Base-by-base conservation (phyloP, 2,113 vertebrate species). In the Pipra filicauda region DNA sequence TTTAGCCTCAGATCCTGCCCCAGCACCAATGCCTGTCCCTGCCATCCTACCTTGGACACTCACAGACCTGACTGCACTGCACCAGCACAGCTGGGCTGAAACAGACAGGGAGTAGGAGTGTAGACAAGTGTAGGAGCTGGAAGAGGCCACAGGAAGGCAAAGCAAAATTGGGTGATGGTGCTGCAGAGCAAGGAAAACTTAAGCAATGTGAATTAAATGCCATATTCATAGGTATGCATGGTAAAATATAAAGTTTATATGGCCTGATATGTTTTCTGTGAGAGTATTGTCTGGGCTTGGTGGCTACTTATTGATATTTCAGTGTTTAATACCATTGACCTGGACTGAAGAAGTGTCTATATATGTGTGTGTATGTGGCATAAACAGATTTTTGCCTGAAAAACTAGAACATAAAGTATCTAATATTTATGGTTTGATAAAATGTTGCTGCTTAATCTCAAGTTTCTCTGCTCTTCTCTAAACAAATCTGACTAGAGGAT, bases 21-120 rank as follows among this genome's bases (percentile, higher is more conserved):
- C 46, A 12, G 6, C 31, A 16, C 26, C 8, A 15, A 0, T 19
- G 8, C 4, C 31, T 69, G n/a, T 5, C 15, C 12, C 30, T 81
- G 24, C 10, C 17, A 6, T 24, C 2, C 2, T 3, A 0, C 19
- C 11, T 17, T 8, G 24, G 10, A 3, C 18, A 4, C 9, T 22
- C 16, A 16, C 7, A 74, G 15, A 11, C 10, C 30, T 43, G 10
- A 8, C 9, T 9, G 15, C 9, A 13, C 27, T 43, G n/a, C 37
- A 26, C 5, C 43, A 37, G 12, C 0, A 2, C 9, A 49, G 26
- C 14, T 31, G 18, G 1, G 3, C 37, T 39, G 17, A 19, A 5
- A 39, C 12, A 73, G 11, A 12, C 9, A 20, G 8, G 31, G 8
- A 70, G n/a, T n/a, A n/a, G n/a, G n/a, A n/a, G n/a, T n/a, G n/a